A percentile compares a stretch with the other conserved stretches of the same genome.
Conservation (phyloP, 1,140 invertebrate species). For the Anoplolepis gracilipes region DNA sequence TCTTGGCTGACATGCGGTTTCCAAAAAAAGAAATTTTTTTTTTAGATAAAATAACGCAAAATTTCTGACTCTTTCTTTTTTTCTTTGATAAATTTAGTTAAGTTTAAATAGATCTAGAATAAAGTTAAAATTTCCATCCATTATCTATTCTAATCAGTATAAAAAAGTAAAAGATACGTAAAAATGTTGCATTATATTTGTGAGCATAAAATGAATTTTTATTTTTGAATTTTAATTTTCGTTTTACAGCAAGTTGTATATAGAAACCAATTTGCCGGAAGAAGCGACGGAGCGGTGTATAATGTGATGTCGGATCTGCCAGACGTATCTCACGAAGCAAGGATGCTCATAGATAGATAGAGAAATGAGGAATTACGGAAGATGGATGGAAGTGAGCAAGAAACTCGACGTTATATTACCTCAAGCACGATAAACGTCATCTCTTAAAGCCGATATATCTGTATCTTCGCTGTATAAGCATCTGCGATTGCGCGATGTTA, state of each 20-base stretch:
- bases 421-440: slow-evolving; percentile 62
- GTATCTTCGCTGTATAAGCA: slow-evolving; percentile 28
- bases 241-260: not conserved
- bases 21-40: not conserved
- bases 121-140: not conserved
- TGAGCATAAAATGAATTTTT: not conserved
- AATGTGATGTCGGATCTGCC: slow-evolving; percentile 50
- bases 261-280: slow-evolving; percentile 52
- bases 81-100: not conserved
- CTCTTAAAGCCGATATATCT: slow-evolving; percentile 55
- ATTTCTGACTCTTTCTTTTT: not conserved
- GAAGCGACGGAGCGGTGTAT: slow-evolving; percentile 48
- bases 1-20: not conserved
- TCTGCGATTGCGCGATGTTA: slow-evolving; percentile 27
- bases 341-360: slow-evolving; percentile 59
- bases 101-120: not conserved
- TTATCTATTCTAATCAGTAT: slow-evolving; percentile 1
- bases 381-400: slow-evolving; percentile 61
- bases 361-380: slow-evolving; percentile 62
- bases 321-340: slow-evolving; percentile 49
- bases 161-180: not conserved
- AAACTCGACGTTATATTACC: slow-evolving; percentile 62
- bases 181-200: not conserved
- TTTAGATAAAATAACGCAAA: not conserved
- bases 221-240: slow-evolving; percentile 8